Percentiles rank a stretch among this genome's conserved stretches.
Conservation (phyloP, 2,113 vertebrate species). For the Microtus montanus region DNA sequence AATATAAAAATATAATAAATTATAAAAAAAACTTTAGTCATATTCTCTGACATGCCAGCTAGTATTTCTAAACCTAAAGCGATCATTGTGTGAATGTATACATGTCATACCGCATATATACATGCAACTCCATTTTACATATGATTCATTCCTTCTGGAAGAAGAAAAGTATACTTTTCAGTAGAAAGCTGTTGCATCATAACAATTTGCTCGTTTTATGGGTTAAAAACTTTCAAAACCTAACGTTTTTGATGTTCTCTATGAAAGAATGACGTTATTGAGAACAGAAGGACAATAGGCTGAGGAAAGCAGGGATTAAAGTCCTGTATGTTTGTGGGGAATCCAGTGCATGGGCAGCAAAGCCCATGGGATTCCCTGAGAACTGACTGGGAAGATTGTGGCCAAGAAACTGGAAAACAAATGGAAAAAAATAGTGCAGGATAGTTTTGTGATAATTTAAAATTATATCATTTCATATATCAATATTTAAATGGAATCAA, state of each 20-base stretch:
- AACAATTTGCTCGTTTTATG: neutral
- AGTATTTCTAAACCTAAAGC: neutral
- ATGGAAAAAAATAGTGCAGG: neutral
- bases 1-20: neutral
- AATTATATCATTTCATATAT: neutral
- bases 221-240: neutral
- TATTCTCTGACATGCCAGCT: neutral
- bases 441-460: neutral
- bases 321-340: neutral
- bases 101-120: neutral
- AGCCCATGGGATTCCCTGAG: neutral
- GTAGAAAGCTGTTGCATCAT: too few relatives aligned
- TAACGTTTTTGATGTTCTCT: neutral
- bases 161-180: neutral
- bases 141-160: neutral
- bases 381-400: neutral
- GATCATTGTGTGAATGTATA: neutral
- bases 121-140: neutral
- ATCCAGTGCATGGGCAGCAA: neutral
- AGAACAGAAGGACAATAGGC: neutral
- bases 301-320: neutral
- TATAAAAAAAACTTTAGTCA: neutral
- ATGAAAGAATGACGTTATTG: neutral
- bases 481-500: neutral
- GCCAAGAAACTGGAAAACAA: neutral